Conservation (phyloP, 2,888 invertebrate genomes). For the Therioaphis trifolii region DNA sequence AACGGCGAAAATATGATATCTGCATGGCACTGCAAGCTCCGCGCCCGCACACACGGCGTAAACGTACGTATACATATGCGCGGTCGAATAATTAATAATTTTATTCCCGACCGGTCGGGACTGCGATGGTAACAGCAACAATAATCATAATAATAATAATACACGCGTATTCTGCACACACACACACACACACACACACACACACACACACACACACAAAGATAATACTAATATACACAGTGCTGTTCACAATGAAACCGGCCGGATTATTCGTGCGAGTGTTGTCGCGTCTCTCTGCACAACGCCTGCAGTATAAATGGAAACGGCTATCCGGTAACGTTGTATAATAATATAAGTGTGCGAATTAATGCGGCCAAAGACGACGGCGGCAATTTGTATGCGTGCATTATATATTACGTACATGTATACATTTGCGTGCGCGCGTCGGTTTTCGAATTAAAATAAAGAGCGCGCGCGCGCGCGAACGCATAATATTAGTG, state of each 20-base stretch:
- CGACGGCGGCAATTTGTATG: neutral
- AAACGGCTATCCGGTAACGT: neutral
- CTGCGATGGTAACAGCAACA: no score
- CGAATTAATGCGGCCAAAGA: slow-evolving; percentile 9
- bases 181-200: no score
- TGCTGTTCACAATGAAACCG: neutral
- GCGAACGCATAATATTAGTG: slow-evolving; percentile 24
- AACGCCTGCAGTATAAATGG: neutral
- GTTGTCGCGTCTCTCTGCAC: neutral
- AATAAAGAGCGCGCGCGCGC: slow-evolving; percentile 2
- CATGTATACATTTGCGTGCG: no score
- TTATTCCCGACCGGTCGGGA: no score
- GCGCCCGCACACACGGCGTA: no score
- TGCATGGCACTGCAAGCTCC: neutral
- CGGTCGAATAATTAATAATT: slow-evolving; percentile 14
- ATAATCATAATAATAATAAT: no score
- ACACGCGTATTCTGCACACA: no score
- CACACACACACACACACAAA: no score
- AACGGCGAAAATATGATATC: slow-evolving; percentile 22
- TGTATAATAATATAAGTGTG: neutral
- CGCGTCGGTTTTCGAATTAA: neutral
- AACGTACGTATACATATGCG: no score
- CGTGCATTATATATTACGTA: no score
- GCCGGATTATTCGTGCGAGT: no score
- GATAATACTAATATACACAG: no score